These are phyloP conservation scores for Eulithis prunata DNA, from an alignment of 2,888 invertebrate genomes.

Conservation along the genomic window DNA sequence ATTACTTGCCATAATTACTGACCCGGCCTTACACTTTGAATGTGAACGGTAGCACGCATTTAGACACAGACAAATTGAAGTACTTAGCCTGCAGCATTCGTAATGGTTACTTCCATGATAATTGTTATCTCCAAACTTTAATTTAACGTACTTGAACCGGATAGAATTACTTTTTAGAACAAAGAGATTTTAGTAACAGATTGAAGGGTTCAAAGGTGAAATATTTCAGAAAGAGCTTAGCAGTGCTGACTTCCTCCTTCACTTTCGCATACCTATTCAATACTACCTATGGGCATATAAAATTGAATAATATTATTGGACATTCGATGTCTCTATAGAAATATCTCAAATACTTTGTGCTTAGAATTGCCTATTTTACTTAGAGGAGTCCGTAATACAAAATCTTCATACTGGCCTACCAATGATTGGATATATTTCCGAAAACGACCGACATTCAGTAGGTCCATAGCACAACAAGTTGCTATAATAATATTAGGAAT, in stretches of 20 bases:
- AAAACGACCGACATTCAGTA: conserved; percentile 4
- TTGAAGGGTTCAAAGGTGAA: neutral
- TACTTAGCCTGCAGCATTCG: conserved; percentile 1
- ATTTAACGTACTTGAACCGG: neutral
- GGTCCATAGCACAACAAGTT: conserved; percentile 10
- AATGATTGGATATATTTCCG: too few relatives aligned
- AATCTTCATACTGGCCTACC: too few relatives aligned
- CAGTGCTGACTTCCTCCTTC: too few relatives aligned
- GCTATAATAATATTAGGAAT: conserved; percentile 29
- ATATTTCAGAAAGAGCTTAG: too few relatives aligned
- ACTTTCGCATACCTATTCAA: too few relatives aligned
- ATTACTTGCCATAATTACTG: conserved; percentile 39
- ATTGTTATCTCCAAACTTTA: neutral
- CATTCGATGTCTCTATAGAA: too few relatives aligned
- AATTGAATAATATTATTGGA: too few relatives aligned
- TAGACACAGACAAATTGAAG: conserved; percentile 20
- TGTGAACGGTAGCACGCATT: conserved; percentile 44
- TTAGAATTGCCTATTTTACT: too few relatives aligned
- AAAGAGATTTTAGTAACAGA: neutral
- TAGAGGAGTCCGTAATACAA: too few relatives aligned
- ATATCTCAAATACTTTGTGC: too few relatives aligned
- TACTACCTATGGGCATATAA: too few relatives aligned
- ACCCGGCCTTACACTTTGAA: conserved; percentile 55
- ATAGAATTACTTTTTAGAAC: neutral
- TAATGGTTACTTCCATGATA: conserved; percentile 2